Percentiles rank a stretch among this genome's conserved stretches.
phyloP scores from a whole-genome alignment of 1,140 invertebrate species.

The Druon quercuslanigerum region DNA sequence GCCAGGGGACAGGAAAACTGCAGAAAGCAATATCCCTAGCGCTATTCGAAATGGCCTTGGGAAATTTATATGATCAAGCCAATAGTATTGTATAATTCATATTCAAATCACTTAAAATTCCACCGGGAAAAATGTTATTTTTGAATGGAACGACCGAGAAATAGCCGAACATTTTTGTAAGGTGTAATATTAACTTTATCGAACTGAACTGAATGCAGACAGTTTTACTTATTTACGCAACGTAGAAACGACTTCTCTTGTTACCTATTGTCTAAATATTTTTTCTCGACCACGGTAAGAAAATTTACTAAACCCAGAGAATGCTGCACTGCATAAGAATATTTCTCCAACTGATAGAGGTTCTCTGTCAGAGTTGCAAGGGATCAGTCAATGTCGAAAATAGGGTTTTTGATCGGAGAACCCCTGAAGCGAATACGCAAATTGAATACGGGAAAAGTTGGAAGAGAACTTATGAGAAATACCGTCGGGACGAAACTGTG shows the following conservation, averaged over 20 bases:
- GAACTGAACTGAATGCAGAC: no score
- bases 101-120: no score
- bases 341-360: conserved; percentile 40
- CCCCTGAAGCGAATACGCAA: neutral
- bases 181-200: neutral
- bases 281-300: neutral
- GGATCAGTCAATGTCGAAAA: conserved; percentile 1
- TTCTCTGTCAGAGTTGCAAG: conserved; percentile 32
- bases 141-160: no score
- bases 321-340: conserved; percentile 41
- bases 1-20: no score
- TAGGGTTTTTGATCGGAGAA: neutral
- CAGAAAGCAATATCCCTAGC: no score
- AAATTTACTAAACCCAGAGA: conserved; percentile 5
- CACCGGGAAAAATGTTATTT: no score
- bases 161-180: no score
- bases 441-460: conserved; percentile 21
- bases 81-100: no score
- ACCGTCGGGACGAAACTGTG: conserved; percentile 17
- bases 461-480: conserved; percentile 21
- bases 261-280: neutral
- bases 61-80: no score
- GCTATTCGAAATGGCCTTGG: no score
- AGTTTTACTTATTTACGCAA: no score
- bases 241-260: neutral